Conservation (phyloP, 2,797 vertebrate genomes). For the Tokudaia tokunoshimensis region DNA sequence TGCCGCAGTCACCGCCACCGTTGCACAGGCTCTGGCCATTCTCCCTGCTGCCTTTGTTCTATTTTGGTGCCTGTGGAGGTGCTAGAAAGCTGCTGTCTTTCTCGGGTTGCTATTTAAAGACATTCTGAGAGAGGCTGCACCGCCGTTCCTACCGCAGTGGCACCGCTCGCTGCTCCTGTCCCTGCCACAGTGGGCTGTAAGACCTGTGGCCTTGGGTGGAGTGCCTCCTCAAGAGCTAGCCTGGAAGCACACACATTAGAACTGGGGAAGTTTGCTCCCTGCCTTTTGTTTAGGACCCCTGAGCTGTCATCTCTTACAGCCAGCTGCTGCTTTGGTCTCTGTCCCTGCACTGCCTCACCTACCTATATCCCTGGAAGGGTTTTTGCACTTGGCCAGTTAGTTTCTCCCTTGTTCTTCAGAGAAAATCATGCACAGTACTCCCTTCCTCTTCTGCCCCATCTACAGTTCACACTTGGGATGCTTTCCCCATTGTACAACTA, state of each 20-base stretch:
- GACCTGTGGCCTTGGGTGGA: background rate
- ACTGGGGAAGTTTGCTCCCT: background rate
- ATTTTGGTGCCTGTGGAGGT: conserved; percentile 72
- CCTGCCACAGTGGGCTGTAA: background rate
- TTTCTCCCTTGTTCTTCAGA: conserved; percentile 4
- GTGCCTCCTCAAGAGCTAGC: background rate
- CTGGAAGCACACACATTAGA: background rate
- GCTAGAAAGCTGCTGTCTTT: conserved; percentile 74
- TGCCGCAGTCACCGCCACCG: background rate
- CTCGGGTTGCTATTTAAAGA: conserved; percentile 82
- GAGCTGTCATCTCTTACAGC: background rate
- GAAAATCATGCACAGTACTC: background rate
- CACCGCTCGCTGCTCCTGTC: background rate
- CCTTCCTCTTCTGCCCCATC: background rate
- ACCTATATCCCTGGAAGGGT: background rate
- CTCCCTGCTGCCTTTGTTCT: conserved; percentile 81
- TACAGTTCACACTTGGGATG: conserved; percentile 16
- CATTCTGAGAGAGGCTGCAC: conserved; percentile 54
- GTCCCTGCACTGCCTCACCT: conserved; percentile 20
- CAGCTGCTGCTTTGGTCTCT: background rate
- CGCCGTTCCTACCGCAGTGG: background rate
- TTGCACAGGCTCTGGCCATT: conserved; percentile 62
- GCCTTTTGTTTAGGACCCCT: conserved; percentile 16
- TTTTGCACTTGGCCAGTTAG: conserved; percentile 40
- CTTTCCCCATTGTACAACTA: conserved; percentile 6